phyloP scores from a whole-genome alignment of 1,140 invertebrate species.

The Drosophila takahashii region DNA sequence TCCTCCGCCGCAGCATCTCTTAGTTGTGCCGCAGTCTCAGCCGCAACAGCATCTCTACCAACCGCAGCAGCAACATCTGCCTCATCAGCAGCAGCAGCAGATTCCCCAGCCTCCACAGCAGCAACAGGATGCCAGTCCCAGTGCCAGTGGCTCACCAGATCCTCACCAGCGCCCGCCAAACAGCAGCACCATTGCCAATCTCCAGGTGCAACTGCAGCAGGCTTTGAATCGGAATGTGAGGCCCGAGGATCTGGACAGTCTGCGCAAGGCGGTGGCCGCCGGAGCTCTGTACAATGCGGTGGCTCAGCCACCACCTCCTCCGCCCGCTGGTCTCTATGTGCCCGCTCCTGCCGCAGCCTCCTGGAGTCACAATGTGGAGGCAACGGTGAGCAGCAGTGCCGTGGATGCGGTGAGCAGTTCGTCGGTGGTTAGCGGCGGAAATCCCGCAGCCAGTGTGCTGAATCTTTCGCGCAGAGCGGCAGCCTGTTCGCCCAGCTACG shows the following conservation, averaged over 20 bases:
- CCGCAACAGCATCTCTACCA: conserved; percentile 56
- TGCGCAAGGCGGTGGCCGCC: conserved; percentile 75
- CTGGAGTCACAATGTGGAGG: conserved; percentile 54
- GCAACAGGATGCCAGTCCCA: conserved; percentile 54
- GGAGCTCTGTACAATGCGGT: conserved; percentile 63
- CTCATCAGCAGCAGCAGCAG: conserved; percentile 34
- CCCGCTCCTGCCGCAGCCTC: conserved; percentile 8
- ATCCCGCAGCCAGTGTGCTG: conserved; percentile 86
- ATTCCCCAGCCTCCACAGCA: conserved; percentile 33
- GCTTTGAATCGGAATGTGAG: conserved; percentile 73
- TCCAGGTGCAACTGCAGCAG: conserved; percentile 72
- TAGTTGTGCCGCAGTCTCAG: conserved; percentile 43
- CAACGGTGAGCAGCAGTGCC: conserved; percentile 68
- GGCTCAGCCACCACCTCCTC: conserved; percentile 15
- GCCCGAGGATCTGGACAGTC: conserved; percentile 74
- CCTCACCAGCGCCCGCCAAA: conserved; percentile 78
- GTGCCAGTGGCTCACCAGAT: conserved; percentile 49
- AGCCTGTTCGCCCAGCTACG: conserved; percentile 76
- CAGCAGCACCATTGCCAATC: conserved; percentile 68
- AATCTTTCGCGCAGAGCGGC: conserved; percentile 87
- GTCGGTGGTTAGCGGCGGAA: conserved; percentile 39
- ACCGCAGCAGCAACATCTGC: conserved; percentile 53
- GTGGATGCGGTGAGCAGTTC: conserved; percentile 72
- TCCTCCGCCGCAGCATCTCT: conserved; percentile 44
- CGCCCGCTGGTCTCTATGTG: conserved; percentile 29